Evolutionary conservation across 2,888 invertebrate species (phyloP).

Genomic region (Deilephila elpenor): DNA sequence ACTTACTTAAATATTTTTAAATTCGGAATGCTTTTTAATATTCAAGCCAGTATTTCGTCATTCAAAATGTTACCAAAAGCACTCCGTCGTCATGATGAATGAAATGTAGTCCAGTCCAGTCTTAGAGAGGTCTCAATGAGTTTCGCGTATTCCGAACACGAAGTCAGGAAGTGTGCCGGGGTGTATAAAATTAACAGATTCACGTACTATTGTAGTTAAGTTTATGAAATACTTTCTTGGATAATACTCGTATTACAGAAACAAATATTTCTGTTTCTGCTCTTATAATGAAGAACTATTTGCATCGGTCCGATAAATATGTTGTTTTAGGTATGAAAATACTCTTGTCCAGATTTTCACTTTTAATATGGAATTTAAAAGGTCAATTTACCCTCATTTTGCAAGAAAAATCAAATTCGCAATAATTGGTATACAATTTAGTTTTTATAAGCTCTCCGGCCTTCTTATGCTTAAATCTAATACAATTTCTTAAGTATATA

Average conservation of each 20-base stretch:
- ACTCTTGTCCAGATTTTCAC: no score
- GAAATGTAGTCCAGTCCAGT: constrained; percentile 26
- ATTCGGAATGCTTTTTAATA: neutral
- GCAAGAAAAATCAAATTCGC: no score
- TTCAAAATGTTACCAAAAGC: constrained; percentile 30
- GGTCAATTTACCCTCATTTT: no score
- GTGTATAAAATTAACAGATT: constrained; percentile 27
- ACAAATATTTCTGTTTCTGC: no score
- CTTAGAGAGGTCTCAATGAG: constrained; percentile 29
- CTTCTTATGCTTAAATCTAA: no score
- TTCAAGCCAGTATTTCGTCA: constrained; percentile 5
- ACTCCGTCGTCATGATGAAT: constrained; percentile 25
- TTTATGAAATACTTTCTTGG: neutral
- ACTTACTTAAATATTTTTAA: neutral
- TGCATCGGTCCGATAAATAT: no score
- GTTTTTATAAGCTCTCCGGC: no score
- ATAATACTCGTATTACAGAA: neutral
- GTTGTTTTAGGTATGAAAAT: no score
- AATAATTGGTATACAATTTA: no score
- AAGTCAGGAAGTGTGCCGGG: constrained; percentile 33
- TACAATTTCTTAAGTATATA: no score
- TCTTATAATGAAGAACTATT: no score
- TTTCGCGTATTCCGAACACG: constrained; percentile 35
- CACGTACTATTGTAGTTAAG: constrained; percentile 19
- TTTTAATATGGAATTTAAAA: no score